phyloP scores from a whole-genome alignment of 2,797 vertebrate species.

The Tenualosa thibaudeaui region DNA sequence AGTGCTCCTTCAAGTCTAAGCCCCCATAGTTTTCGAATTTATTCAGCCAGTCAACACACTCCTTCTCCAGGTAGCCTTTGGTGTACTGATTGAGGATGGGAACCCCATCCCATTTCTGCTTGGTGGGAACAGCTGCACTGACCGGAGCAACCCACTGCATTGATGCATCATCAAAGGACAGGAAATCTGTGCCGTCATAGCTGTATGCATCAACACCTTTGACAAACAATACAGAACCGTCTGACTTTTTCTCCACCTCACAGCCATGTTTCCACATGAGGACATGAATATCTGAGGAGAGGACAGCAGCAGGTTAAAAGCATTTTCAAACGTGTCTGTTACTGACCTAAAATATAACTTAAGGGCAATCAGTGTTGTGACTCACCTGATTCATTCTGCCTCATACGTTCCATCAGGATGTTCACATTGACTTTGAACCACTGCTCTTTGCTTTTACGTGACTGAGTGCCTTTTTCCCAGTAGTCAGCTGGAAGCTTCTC shows the following conservation, averaged over 20 bases:
- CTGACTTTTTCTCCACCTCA: accelerated
- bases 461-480: slow-evolving; percentile 51
- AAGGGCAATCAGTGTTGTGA: neutral
- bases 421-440: slow-evolving; percentile 67
- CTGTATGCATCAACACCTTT: slow-evolving; percentile 59
- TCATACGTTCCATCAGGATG: slow-evolving; percentile 62
- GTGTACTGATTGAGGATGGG: too few relatives aligned
- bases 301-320: neutral
- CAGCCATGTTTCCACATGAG: slow-evolving; percentile 75
- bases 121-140: slow-evolving; percentile 19
- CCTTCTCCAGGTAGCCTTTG: too few relatives aligned
- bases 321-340: neutral
- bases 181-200: slow-evolving; percentile 66
- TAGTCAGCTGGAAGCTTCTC: slow-evolving; percentile 35
- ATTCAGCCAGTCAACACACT: slow-evolving; percentile 51
- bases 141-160: slow-evolving; percentile 59
- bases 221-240: accelerated
- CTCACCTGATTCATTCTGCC: slow-evolving; percentile 53
- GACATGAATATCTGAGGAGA: slow-evolving; percentile 53
- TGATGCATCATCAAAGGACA: slow-evolving; percentile 50
- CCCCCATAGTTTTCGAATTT: neutral
- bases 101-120: slow-evolving; percentile 28
- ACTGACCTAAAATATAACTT: too few relatives aligned
- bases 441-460: slow-evolving; percentile 52
- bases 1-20: accelerated